Evolutionary conservation across 35 echinoderm and acorn worm genomes (phyloP), one percentile per base, ranked within the genome.

Genomic region (Acanthaster planci): DNA sequence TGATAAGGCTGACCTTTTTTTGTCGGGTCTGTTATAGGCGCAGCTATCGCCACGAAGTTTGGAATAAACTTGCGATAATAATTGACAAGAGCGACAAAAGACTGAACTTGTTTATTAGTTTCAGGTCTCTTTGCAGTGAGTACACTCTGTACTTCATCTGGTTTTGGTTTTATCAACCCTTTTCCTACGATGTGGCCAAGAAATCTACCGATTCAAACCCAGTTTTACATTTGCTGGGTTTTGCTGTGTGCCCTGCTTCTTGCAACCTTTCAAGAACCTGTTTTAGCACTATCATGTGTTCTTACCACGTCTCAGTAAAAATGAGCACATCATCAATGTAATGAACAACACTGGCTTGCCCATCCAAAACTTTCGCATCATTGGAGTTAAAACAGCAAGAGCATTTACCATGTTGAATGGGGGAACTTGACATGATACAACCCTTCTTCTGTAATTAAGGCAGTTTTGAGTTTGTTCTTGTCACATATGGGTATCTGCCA

Each of bases 41-140:
- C 53, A 2, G 90, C 90, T 23, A 92, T 77, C n/a, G 77, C 47
- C 0, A 84, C 78, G 39, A 87, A 87, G 47, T 92, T 87, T 6
- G 90, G 90, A n/a, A 93, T 87, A 87, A 93, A 89, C 51, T 93
- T 93, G 2, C 92, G 36, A 52, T 93, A 93, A 50, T 89, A 89
- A 23, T 52, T 47, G 37, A 79, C 79, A 12, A 93, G 44, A 5
- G 86, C 90, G 8, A 87, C 12, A 60, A 92, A 92, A 30, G 90
- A 82, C 27, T 67, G 81, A 19, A 92, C 79, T 56, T 92, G 39
- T 38, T 88, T 92, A 42, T 88, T 88, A 9, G 85, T 92, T 47
- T 36, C 55, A 17, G 90, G 90, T 35, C 60, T 39, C 52, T 31
- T 47, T 30, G 78, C 78, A 10, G 30, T 19, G 8, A 81, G 21